Base-by-base conservation (phyloP, 2,113 vertebrate genomes). In the Fregetta grallaria region DNA sequence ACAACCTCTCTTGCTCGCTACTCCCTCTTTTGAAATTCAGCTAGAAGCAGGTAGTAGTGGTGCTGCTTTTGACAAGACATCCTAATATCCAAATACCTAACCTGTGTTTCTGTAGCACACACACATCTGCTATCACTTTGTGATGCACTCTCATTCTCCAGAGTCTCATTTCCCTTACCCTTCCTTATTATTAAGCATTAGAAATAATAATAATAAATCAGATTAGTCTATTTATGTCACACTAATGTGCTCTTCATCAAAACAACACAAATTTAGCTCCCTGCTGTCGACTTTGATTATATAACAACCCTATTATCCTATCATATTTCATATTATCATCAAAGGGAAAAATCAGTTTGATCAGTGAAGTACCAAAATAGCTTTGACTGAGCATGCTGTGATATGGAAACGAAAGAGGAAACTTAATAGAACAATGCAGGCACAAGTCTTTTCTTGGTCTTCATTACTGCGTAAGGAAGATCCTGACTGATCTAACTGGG, bases 131-230 rank as follows among this genome's bases (percentile, higher is more conserved):
- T 87, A 85, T 78, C 89, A 82, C 94, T 96, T 92, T 92, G 86
- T 61, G 62, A 92, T 90, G 89, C 84, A 91, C 75, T 95, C 66
- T 66, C 47, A 76, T 91, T 96, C 91, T 88, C 95, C 63, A 85
- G 92, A 91, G 95, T 82, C 92, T 97, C 77, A 91, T 96, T 96
- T 95, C 77, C 84, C 66, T 59, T 82, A 85, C 74, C 45, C 82
- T 94, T 96, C 90, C 90, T 82, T 94, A 92, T 96, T 97, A 97
- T 96, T 96, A 96, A 97, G 77, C 89, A 94, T 97, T 96, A 95
- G 86, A 97, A 97, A 97, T 96, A 97, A 95, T 96, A 97, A 97
- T 94, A 96, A 97, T 97, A 97, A 97, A 97, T 97, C 95, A 94
- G 91, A 97, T 97, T 96, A 96, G 55, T 96, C 97, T 96, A 96